A percentile compares a stretch with the other conserved stretches of the same genome.
Conservation (phyloP, 2,888 invertebrate genomes). For the Operophtera brumata region DNA sequence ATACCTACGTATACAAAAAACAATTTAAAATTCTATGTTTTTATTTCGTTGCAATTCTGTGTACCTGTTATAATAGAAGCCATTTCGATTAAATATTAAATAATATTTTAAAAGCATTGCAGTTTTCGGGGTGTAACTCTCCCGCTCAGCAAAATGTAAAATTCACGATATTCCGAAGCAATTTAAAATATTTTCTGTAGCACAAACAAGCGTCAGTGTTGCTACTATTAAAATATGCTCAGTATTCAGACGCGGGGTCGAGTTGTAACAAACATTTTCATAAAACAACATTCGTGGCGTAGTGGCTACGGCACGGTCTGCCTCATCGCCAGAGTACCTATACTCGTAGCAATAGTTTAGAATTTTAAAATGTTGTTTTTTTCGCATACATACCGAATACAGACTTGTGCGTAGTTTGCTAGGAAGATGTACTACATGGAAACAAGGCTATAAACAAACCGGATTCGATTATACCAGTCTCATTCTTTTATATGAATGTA, state of each 20-base stretch:
- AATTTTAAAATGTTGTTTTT: no score
- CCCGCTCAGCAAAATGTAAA: slow-evolving; percentile 19
- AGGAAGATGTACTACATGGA: no score
- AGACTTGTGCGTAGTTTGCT: no score
- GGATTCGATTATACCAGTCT: no score
- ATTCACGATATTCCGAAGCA: slow-evolving; percentile 26
- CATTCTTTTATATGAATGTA: no score
- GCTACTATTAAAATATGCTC: slow-evolving; percentile 42
- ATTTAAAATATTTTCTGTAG: slow-evolving; percentile 34
- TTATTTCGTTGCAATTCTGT: slow-evolving; percentile 11
- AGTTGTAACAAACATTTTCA: slow-evolving; percentile 43
- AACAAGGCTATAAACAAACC: no score
- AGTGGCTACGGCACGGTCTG: not conserved
- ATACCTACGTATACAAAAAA: no score
- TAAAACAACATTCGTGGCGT: slow-evolving; percentile 43
- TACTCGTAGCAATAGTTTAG: no score
- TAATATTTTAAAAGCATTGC: slow-evolving; percentile 11
- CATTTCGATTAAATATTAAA: slow-evolving; percentile 9
- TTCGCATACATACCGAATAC: no score
- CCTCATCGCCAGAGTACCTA: not conserved
- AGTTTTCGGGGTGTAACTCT: slow-evolving; percentile 2
- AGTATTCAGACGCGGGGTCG: slow-evolving; percentile 35
- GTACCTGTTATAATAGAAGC: slow-evolving; percentile 7
- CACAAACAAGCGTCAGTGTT: slow-evolving; percentile 29
- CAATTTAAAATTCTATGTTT: not conserved